Conservation (phyloP, 2,113 vertebrate genomes). For the Dissostichus mawsoni region DNA sequence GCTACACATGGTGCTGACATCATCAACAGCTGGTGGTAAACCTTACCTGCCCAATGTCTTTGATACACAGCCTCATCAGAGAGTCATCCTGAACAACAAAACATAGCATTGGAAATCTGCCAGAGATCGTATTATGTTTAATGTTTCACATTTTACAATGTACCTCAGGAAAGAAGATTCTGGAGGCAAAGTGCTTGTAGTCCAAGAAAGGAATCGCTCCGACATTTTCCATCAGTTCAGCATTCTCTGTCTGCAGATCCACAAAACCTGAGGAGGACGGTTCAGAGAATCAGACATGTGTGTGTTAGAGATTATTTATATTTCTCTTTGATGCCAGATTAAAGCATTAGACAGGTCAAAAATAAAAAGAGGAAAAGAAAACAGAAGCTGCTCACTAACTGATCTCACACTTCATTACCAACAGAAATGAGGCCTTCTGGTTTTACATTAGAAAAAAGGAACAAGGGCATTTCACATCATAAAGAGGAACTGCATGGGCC, state of each 20-base stretch:
- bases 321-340: background rate
- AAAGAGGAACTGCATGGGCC: background rate
- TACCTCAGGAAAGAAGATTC: constrained; percentile 97
- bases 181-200: constrained; percentile 97
- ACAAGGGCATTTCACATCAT: background rate
- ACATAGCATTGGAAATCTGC: background rate
- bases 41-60: constrained; percentile 80
- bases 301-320: background rate
- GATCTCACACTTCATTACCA: background rate
- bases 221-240: constrained; percentile 91
- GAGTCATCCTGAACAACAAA: constrained; percentile 64
- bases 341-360: background rate
- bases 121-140: no score
- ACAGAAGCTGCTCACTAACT: background rate
- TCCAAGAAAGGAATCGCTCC: constrained; percentile 95
- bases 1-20: background rate
- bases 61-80: constrained; percentile 67
- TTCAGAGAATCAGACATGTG: background rate
- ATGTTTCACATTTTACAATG: constrained; percentile 4
- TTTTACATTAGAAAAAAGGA: constrained; percentile 1
- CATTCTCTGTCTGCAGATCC: constrained; percentile 94
- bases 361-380: constrained; percentile 20
- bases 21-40: no score
- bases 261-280: constrained; percentile 89
- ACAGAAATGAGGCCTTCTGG: background rate